Evolutionary conservation across 2,888 invertebrate genomes (phyloP), one percentile per base, ranked within the genome.

Genomic region (Eustalomyia histrio): DNA sequence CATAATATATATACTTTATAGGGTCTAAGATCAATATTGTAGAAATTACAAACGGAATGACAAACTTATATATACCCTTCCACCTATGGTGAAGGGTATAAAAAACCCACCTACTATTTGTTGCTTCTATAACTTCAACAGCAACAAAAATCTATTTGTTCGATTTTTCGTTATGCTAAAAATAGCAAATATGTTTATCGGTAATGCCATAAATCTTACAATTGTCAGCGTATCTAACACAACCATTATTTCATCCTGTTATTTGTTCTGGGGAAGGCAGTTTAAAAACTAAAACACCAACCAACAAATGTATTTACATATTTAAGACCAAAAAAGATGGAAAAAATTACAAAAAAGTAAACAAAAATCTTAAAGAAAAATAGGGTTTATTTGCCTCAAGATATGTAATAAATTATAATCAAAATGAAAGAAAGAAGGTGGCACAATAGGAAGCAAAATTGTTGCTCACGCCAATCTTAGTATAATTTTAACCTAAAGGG

Each of bases 161-260:
- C 57, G 7, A 50, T 50, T 29, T 64, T 47, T 50, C 24, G 17
- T 60, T 52, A 39, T 50, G 24, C 21, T 29, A 61, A 68, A 68
- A 61, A 14, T 55, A n/a, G 29, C 12, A 67, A 65, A 65, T 39
- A 53, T 53, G 12, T 35, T 52, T 79, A 79, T 79, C 74, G 68
- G 53, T 64, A 74, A 68, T 52, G 43, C 68, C 57, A 79, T 79
- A 79, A 79, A 79, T 79, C 64, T 68, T 74, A 18, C 43, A 69
- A 79, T 74, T 74, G 79, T 79, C 79, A 79, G 79, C 68, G 73
- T 67, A 79, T 79, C 79, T 68, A 73, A 68, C 52, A 43, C 72
- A 58, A 53, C 18, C 57, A 73, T 73, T 63, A 63, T 57, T 73
- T 73, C 18, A 17, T 39, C 61, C 35, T 64, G 53, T 53, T 76